Evolutionary conservation across 1,140 invertebrate species (phyloP), one percentile per base, ranked within the genome.

Genomic region (Drosophila pallidifrons): DNA sequence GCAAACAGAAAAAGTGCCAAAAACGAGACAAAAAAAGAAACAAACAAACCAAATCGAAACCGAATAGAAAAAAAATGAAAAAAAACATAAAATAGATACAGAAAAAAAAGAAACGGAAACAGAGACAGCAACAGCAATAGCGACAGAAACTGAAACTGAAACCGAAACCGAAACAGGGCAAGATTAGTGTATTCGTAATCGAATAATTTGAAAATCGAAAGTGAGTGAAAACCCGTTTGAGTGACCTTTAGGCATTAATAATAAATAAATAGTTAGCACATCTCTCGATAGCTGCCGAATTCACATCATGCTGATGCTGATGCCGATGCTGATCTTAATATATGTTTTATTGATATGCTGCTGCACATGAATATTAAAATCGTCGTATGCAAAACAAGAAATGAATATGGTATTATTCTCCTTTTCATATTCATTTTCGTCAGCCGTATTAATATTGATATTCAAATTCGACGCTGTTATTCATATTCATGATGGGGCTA

Each of bases 181-280:
- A 70, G 76, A 80, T 82, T 80, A 67, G 65, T 25, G 20, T 61
- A 73, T 71, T 81, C 68, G 79, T 74, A 74, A 83, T 67, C 57
- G 66, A 30, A 83, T 83, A 38, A 79, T 77, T 72, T 80, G 72
- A 76, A 88, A 88, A 88, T 89, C 83, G 83, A 88, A 88, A 88
- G 83, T 88, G 81, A 89, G 51, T 11, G 13, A 76, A 25, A 87
- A 87, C 83, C 67, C 77, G 83, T 87, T 87, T 83, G 77, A 38
- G 64, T 87, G 83, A 87, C 83, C 83, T 88, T 88, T 89, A 88
- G 70, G 82, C 83, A 88, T 88, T 80, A 83, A 88, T 88, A 83
- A 88, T 77, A 60, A 77, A 88, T 88, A 88, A 83, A 88, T 77
- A 60, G 80, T 87, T 88, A 88, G 82, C 83, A 88, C 82, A 87